Base-by-base conservation (phyloP, 1,140 invertebrate genomes). In the Cyclina sinensis region DNA sequence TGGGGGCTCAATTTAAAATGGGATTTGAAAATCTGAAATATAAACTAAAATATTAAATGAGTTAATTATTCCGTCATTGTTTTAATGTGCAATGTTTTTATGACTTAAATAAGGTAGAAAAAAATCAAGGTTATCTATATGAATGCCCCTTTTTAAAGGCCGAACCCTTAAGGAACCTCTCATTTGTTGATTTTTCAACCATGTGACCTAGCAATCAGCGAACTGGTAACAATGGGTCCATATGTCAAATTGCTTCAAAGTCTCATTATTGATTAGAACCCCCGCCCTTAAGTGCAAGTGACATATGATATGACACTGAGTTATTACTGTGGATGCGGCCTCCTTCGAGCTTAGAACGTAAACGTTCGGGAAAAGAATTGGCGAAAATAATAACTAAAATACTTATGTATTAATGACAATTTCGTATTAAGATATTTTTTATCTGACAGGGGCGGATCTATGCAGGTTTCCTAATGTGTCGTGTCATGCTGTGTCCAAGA, bases 271-370 rank as follows among this genome's bases (percentile, higher is more conserved):
- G 86, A 88, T 82, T 82, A 62, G 48, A 73, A 62, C 79, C 86
- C 86, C 78, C 86, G 79, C 79, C 86, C 86, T 83, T 73, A 82
- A 83, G 86, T 88, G 86, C 86, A 88, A 88, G 78, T 88, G 86
- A 88, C 80, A 82, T 82, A 54, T 57, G 79, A 82, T 81, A 73
- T 82, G 78, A 87, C 76, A 78, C 62, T 87, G 76, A 70, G 54
- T 86, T 86, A 86, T 86, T 76, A 35, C 39, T 74, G 14, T 43
- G 43, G 14, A 43, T 43, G 4, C 43, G 14, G 43, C 43, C 43
- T 43, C 14, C 43, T 43, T 14, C 14, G 43, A 43, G 43, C 83
- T 51, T 76, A n/a, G n/a, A n/a, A n/a, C n/a, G n/a, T n/a, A n/a
- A n/a, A n/a, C n/a, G n/a, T n/a, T n/a, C n/a, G n/a, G n/a, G n/a